These are phyloP conservation scores for Paramisgurnus dabryanus DNA, from an alignment of 2,113 vertebrate genomes.

Conservation along the genomic window DNA sequence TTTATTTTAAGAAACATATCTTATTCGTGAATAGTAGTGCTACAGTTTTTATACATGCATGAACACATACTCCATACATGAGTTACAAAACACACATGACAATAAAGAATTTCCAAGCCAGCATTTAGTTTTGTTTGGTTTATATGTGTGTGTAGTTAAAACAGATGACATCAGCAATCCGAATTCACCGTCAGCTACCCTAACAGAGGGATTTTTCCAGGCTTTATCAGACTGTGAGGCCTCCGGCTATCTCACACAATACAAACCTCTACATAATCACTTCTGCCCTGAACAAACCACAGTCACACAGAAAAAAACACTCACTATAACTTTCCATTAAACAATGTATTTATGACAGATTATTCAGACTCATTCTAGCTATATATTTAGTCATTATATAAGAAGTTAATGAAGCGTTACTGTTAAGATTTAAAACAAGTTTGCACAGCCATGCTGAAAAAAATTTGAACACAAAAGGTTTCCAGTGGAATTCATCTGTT, in stretches of 20 bases:
- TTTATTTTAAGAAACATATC: no score
- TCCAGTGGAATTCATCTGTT: no score
- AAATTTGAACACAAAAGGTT: no score
- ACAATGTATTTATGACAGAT: no score
- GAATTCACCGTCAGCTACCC: slow-evolving; percentile 62
- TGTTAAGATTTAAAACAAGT: no score
- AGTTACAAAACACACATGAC: slow-evolving; percentile 46
- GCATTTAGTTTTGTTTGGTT: slow-evolving; percentile 70
- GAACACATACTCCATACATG: slow-evolving; percentile 28
- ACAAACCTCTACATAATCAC: slow-evolving; percentile 62
- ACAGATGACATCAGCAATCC: slow-evolving; percentile 67
- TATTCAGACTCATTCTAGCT: no score
- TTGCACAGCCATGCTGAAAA: no score
- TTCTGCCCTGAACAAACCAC: slow-evolving; percentile 49
- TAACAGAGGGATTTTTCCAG: slow-evolving; percentile 58
- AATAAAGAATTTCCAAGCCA: slow-evolving; percentile 65
- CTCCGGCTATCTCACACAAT: slow-evolving; percentile 42
- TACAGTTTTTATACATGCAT: neutral
- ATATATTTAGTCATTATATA: no score
- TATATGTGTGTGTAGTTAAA: slow-evolving; percentile 59
- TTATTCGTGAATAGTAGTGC: no score
- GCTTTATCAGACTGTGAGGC: slow-evolving; percentile 46
- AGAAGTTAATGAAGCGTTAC: no score
- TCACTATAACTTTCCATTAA: neutral
- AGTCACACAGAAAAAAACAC: slow-evolving; percentile 23